Evolutionary conservation across 2,797 vertebrate species (phyloP).

Genomic region (Gallinago stenura): DNA sequence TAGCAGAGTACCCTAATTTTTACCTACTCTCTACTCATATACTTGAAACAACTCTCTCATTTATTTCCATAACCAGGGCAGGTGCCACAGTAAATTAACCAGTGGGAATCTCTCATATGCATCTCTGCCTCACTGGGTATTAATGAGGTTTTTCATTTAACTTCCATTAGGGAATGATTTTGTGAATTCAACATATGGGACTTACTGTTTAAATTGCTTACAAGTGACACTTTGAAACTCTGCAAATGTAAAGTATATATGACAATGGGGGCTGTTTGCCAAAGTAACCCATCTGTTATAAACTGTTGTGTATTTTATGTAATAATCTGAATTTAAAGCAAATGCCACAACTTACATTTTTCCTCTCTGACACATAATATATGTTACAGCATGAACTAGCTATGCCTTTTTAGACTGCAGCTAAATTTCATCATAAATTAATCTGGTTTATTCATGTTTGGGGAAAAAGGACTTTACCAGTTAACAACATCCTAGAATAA

Average conservation of each 20-base stretch:
- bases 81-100: constrained; percentile 53
- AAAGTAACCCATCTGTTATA: not conserved
- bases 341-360: not conserved
- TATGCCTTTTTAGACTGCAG: not conserved
- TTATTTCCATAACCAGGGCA: not conserved
- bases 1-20: not conserved
- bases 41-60: not conserved
- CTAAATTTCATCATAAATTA: not conserved
- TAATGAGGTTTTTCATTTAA: constrained; percentile 51
- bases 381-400: not conserved
- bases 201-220: constrained; percentile 24
- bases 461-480: not conserved
- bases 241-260: not conserved
- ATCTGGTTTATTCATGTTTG: not conserved
- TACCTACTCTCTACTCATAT: not conserved
- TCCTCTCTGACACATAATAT: not conserved
- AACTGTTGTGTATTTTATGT: not conserved
- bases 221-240: not conserved
- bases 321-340: constrained; percentile 31
- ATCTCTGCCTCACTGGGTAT: constrained; percentile 18
- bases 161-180: constrained; percentile 19
- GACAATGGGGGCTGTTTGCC: constrained; percentile 6
- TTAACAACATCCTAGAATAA: not conserved
- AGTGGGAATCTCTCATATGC: not conserved
- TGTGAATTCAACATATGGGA: not conserved